phyloP scores from a whole-genome alignment of 2,797 vertebrate species.

The Apodemus agrarius region DNA sequence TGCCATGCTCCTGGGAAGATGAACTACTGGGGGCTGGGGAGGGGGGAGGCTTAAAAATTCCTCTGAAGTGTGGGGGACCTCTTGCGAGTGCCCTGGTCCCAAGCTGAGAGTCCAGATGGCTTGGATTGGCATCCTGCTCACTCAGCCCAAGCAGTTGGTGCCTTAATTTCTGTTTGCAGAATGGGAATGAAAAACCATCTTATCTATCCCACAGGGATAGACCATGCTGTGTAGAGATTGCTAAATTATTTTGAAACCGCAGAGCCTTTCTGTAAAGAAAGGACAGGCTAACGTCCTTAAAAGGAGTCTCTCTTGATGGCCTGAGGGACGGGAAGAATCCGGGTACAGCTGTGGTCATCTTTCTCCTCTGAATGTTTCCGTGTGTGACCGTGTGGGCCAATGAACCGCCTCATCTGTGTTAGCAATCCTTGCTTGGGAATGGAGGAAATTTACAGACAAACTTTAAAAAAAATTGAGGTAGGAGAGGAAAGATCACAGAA shows the following conservation, averaged over 20 bases:
- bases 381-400: neutral
- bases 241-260: neutral
- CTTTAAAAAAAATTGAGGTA: neutral
- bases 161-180: neutral
- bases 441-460: neutral
- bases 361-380: neutral
- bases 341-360: accelerated
- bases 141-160: neutral
- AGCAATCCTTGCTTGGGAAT: neutral
- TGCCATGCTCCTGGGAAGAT: neutral
- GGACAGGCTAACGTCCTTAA: neutral
- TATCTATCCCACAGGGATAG: neutral
- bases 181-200: neutral
- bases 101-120: neutral
- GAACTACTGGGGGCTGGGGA: too few species aligned
- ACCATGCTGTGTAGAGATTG: neutral
- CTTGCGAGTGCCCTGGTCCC: accelerated
- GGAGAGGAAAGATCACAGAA: neutral
- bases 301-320: neutral
- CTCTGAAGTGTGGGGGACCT: neutral
- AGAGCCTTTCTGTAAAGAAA: neutral
- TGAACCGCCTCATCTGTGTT: too few species aligned
- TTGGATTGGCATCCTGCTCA: neutral
- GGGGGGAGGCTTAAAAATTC: neutral
- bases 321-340: neutral